Conservation (phyloP, 2,113 vertebrate species). For the Syrmaticus mikado region DNA sequence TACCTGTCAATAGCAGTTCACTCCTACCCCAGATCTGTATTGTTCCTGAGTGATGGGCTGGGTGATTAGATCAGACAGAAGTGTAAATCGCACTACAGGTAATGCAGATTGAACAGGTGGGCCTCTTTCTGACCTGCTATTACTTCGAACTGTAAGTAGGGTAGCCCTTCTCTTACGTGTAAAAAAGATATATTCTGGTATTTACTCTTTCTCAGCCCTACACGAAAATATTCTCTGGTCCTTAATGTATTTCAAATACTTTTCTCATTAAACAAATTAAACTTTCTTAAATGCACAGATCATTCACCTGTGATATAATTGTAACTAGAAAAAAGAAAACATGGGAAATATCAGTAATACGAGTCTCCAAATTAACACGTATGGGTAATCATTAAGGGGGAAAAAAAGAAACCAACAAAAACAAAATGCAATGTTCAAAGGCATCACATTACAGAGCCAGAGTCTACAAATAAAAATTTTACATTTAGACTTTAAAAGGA, state of each 20-base stretch:
- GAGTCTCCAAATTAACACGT: not conserved
- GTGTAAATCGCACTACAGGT: not conserved
- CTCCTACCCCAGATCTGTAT: not conserved
- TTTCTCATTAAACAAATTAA: not conserved
- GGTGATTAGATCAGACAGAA: slow-evolving; percentile 43
- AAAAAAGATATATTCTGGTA: not conserved
- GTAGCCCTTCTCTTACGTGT: not conserved
- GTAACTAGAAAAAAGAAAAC: not conserved
- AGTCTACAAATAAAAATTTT: not conserved
- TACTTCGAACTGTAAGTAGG: not conserved
- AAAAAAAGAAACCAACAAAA: not conserved
- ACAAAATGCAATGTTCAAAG: not conserved
- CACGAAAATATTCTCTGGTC: not conserved
- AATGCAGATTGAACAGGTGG: not conserved
- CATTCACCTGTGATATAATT: not conserved
- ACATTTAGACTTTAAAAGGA: slow-evolving; percentile 23
- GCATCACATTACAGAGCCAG: not conserved
- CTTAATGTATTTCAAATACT: not conserved
- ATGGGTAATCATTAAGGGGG: not conserved
- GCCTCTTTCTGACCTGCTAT: not conserved
- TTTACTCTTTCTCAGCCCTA: not conserved
- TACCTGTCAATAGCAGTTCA: not conserved
- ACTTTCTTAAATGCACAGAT: not conserved
- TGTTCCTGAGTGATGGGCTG: not conserved
- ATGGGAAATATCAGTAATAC: not conserved